A percentile compares a stretch with the other conserved stretches of the same genome.
Conservation (phyloP, 2,797 vertebrate species). For the Falco rusticolus region DNA sequence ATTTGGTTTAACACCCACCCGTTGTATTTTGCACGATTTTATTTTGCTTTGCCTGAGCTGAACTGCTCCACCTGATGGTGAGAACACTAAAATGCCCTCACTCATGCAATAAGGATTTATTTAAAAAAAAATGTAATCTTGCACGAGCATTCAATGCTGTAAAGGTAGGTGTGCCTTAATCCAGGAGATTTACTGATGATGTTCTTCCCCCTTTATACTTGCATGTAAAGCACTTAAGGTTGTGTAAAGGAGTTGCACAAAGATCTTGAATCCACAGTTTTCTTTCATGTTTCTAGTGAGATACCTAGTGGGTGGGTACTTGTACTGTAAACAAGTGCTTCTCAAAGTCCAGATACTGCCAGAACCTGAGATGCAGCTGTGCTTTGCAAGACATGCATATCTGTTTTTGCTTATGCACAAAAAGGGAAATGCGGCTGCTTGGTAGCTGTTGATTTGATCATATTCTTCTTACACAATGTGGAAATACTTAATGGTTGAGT, state of each 20-base stretch:
- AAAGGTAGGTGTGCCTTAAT: background rate
- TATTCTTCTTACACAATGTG: background rate
- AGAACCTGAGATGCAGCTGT: background rate
- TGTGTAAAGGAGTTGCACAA: background rate
- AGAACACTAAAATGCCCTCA: background rate
- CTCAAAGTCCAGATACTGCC: background rate
- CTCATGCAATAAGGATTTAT: background rate
- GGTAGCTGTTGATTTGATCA: background rate
- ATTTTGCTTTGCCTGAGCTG: background rate
- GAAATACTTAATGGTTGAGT: background rate
- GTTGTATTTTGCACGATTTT: background rate
- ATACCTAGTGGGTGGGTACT: background rate
- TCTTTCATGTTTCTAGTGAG: background rate
- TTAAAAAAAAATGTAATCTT: background rate
- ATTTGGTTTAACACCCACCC: background rate
- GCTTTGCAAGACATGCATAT: background rate
- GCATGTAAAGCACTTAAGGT: background rate
- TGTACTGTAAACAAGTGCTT: background rate
- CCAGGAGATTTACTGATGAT: background rate
- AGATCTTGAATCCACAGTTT: background rate
- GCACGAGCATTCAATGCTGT: background rate
- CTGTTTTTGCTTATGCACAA: background rate
- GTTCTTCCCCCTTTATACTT: background rate
- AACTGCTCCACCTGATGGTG: slow-evolving; percentile 9
- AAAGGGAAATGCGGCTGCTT: background rate